Evolutionary conservation across 2,113 vertebrate genomes (phyloP), one percentile per base, ranked within the genome.

Genomic region (Aramus guarauna): DNA sequence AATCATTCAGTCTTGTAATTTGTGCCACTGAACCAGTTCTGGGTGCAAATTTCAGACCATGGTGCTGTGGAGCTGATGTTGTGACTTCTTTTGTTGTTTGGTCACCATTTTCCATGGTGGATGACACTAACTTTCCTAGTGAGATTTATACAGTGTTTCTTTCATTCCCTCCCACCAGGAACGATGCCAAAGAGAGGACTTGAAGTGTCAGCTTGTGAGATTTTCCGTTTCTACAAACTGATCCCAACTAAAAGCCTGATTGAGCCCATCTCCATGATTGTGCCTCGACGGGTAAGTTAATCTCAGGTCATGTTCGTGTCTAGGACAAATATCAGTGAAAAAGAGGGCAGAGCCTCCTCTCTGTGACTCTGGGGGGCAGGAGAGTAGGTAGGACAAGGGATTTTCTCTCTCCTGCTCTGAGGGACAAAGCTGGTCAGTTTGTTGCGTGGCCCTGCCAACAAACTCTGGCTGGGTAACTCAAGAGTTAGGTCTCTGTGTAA

Each of bases 201-300:
- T 62, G 98, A 99, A 24, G 99, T 99, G 78, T 98, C 98, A 78
- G 97, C 98, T 85, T 99, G 99, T 27, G 99, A 99, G 97, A 98
- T 99, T 94, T 99, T 99, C 98, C 98, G 99, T 96, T 99, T 99
- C 97, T 99, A 99, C 97, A 99, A 98, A 88, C 97, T 99, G 85
- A 98, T 99, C 88, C 99, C 99, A 78, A 97, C 98, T 94, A 99
- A 99, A 98, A 98, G 97, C 83, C 96, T 99, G 86, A 99, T 99
- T 6, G 99, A 99, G 90, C 99, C 99, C 0, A 29, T 99, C 50
- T 99, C 99, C 69, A 99, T 99, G 99, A 99, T 99, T 53, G 99
- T 99, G 23, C 99, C 99, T 77, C 98, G 99, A 84, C 97, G 98
- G 98, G 99, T 99, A 96, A 98, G 98, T 77, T 43, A 55, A 0